A percentile compares a stretch with the other conserved stretches of the same genome.
These are phyloP conservation scores for Sialis fuliginosa DNA, from an alignment of 2,888 invertebrate genomes.

Conservation along the genomic window DNA sequence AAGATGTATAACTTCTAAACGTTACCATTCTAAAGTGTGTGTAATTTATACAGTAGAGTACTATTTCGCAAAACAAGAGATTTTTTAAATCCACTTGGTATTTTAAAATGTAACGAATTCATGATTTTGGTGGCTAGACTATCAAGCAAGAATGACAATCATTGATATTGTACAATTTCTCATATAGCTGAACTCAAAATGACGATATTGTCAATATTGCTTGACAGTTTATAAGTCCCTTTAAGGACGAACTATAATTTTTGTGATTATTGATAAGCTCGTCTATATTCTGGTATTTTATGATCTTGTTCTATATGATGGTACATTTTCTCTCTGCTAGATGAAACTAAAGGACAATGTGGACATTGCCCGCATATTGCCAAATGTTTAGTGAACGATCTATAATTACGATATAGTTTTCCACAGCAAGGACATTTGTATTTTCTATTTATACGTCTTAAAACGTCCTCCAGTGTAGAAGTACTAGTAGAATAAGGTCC, in stretches of 20 bases:
- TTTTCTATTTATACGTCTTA: constrained; percentile 3
- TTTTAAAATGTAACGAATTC: too few species aligned
- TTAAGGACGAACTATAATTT: too few species aligned
- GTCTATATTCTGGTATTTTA: not conserved
- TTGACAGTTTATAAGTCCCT: not conserved
- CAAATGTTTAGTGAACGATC: constrained; percentile 2
- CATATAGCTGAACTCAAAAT: not conserved
- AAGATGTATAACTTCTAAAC: too few species aligned
- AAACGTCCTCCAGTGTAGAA: constrained; percentile 3
- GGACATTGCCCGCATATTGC: constrained; percentile 3
- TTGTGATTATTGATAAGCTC: not conserved
- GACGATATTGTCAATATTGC: not conserved
- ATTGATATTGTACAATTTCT: too few species aligned
- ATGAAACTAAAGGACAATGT: not conserved
- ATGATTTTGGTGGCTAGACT: too few species aligned
- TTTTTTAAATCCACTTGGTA: too few species aligned
- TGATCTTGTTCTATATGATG: constrained; percentile 1
- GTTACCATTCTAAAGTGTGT: too few species aligned
- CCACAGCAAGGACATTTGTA: constrained; percentile 4
- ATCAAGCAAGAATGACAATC: too few species aligned
- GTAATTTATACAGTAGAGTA: too few species aligned
- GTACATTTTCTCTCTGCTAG: not conserved
- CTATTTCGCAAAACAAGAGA: too few species aligned
- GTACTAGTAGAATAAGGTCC: too few species aligned
- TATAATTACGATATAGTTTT: constrained; percentile 4